These are phyloP conservation scores for Archips crataeganus DNA, from an alignment of 2,888 invertebrate genomes.

Conservation along the genomic window DNA sequence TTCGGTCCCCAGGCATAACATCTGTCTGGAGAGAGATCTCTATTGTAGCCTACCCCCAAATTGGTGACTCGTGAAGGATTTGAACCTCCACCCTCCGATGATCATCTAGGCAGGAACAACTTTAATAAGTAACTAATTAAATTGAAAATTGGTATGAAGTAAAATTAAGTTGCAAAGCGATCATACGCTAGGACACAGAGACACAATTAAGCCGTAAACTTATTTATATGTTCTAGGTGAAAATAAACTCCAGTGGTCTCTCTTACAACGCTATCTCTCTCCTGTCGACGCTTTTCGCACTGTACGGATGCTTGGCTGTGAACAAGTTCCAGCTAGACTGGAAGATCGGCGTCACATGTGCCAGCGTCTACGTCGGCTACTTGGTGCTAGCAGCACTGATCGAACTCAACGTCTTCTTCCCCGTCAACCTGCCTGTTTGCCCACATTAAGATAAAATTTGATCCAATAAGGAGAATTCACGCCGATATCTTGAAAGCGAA, in stretches of 20 bases:
- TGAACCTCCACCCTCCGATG: no score
- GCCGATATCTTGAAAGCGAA: no score
- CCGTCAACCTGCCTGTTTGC: conserved; percentile 90
- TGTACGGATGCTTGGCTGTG: conserved; percentile 88
- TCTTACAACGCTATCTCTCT: conserved; percentile 91
- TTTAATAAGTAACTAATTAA: no score
- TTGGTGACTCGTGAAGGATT: no score
- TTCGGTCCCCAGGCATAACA: no score
- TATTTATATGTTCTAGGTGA: conserved; percentile 70
- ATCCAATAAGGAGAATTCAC: no score
- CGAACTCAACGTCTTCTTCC: conserved; percentile 91
- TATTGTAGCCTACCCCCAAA: no score
- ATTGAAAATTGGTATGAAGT: not conserved
- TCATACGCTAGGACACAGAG: not conserved
- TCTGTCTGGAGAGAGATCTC: no score
- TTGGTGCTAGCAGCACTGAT: conserved; percentile 89
- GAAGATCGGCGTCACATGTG: conserved; percentile 89
- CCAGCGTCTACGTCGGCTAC: conserved; percentile 88
- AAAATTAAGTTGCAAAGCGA: not conserved
- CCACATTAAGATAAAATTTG: conserved; percentile 67
- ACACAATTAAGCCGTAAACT: no score
- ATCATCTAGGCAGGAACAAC: no score
- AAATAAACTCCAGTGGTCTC: conserved; percentile 91
- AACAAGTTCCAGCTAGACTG: conserved; percentile 90
- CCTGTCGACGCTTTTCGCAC: conserved; percentile 89